Conservation (phyloP, 1,140 invertebrate species). For the Temnothorax nylanderi region DNA sequence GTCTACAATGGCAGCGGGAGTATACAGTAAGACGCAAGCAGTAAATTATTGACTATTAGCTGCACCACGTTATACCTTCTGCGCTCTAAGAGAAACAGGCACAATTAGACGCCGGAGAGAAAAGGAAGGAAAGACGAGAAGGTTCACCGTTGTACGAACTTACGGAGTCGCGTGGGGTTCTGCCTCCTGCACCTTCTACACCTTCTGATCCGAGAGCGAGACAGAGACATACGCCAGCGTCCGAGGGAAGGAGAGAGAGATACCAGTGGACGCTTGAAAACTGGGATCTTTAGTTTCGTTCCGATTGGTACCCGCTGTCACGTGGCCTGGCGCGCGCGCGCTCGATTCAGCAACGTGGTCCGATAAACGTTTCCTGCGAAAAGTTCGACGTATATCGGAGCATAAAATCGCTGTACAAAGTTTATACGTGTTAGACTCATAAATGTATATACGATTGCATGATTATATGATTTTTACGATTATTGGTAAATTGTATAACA, state of each 20-base stretch:
- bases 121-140: not conserved
- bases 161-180: not conserved
- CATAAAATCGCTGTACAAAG: not conserved
- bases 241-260: no score
- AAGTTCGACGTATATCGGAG: not conserved
- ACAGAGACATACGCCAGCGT: not conserved
- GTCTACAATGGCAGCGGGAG: no score
- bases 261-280: not conserved
- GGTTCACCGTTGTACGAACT: no score
- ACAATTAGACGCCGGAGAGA: not conserved
- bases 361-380: not conserved
- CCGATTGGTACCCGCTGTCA: conserved; percentile 6
- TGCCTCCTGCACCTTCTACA: not conserved
- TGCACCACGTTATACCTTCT: not conserved
- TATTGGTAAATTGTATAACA: no score
- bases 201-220: not conserved
- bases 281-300: not conserved
- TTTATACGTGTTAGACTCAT: not conserved
- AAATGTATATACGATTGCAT: not conserved
- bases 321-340: not conserved
- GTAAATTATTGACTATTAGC: no score
- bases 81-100: not conserved
- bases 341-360: not conserved
- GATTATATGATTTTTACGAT: no score
- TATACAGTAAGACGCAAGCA: no score